Evolutionary conservation across 2,888 invertebrate genomes (phyloP).

Genomic region (Hypolimnas misippus): DNA sequence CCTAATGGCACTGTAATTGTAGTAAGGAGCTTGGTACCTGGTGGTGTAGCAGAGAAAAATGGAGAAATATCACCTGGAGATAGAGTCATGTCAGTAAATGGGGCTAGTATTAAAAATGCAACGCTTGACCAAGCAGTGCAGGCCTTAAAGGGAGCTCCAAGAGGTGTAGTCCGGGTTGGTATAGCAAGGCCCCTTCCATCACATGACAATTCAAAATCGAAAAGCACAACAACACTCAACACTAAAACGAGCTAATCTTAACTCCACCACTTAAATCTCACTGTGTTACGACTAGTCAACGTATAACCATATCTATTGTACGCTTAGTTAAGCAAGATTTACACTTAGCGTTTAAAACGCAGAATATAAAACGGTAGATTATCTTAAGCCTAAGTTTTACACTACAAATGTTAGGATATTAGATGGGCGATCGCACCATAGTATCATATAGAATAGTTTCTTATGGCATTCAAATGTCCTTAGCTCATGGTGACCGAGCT

Average conservation of each 20-base stretch:
- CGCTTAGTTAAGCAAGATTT: slow-evolving; percentile 54
- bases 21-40: slow-evolving; percentile 97
- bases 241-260: slow-evolving; percentile 74
- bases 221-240: slow-evolving; percentile 70
- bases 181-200: slow-evolving; percentile 92
- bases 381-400: slow-evolving; percentile 37
- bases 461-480: slow-evolving; percentile 29
- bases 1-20: slow-evolving; percentile 98
- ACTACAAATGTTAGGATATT: slow-evolving; percentile 24
- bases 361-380: slow-evolving; percentile 27
- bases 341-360: slow-evolving; percentile 53
- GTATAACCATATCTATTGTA: slow-evolving; percentile 71
- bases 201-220: slow-evolving; percentile 61
- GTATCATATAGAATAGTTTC: slow-evolving; percentile 38
- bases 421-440: slow-evolving; percentile 45
- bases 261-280: slow-evolving; percentile 41
- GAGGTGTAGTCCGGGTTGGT: slow-evolving; percentile 95
- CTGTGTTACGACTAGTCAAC: slow-evolving; percentile 72
- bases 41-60: slow-evolving; percentile 98
- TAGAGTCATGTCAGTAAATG: slow-evolving; percentile 95
- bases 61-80: slow-evolving; percentile 98
- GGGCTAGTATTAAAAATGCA: slow-evolving; percentile 94
- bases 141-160: slow-evolving; percentile 96
- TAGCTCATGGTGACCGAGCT: slow-evolving; percentile 49
- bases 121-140: slow-evolving; percentile 97